These are phyloP conservation scores for Enteromius unitaeniatus DNA, from an alignment of 2,797 vertebrate species.

Conservation along the genomic window DNA sequence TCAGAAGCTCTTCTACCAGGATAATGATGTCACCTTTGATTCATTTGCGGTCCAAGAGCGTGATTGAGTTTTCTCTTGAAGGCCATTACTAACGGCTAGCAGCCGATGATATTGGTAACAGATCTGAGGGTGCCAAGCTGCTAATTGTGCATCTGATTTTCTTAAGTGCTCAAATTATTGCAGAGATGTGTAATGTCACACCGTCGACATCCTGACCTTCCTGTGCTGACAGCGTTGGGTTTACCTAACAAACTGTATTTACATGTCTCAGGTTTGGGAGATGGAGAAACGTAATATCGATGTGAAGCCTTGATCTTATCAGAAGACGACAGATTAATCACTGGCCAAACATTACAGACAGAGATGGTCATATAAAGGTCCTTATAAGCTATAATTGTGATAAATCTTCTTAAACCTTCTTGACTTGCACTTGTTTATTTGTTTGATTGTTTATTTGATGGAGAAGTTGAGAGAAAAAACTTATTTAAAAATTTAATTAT, in stretches of 20 bases:
- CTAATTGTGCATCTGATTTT: constrained; percentile 51
- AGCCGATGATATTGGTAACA: constrained; percentile 23
- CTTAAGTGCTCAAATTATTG: constrained; percentile 50
- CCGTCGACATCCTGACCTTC: constrained; percentile 41
- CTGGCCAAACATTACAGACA: background rate
- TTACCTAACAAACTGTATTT: constrained; percentile 40
- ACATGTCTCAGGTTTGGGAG: constrained; percentile 37
- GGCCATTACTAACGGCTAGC: constrained; percentile 2
- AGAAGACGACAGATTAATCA: constrained; percentile 33
- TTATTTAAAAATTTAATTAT: too few species aligned
- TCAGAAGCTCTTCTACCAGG: background rate
- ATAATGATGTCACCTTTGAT: constrained; percentile 32
- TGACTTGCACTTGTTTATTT: background rate
- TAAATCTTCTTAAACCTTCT: background rate
- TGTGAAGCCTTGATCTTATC: constrained; percentile 5
- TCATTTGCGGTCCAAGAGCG: constrained; percentile 12
- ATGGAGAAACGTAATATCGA: constrained; percentile 30
- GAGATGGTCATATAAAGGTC: background rate
- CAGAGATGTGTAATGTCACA: constrained; percentile 48
- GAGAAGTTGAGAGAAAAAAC: background rate
- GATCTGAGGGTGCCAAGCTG: constrained; percentile 23
- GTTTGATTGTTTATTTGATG: background rate
- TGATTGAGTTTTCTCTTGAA: constrained; percentile 38
- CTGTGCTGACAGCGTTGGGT: constrained; percentile 37
- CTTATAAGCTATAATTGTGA: background rate